A percentile compares a stretch with the other conserved stretches of the same genome.
These are phyloP conservation scores for Hyla sarda DNA, from an alignment of 2,113 vertebrate species.

Conservation along the genomic window DNA sequence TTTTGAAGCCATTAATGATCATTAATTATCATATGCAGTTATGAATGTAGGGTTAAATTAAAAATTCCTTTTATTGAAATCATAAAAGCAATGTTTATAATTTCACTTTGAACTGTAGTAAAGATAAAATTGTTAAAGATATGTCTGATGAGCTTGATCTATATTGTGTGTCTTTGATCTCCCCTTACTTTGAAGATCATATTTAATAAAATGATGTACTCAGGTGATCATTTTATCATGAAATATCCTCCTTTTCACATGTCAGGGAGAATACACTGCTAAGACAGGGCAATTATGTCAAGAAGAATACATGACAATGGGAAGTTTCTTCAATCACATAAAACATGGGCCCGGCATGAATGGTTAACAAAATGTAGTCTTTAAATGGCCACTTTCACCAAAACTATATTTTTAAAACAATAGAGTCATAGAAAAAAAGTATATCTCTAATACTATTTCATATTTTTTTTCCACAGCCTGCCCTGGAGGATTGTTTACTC, in stretches of 20 bases:
- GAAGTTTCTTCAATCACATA: neutral
- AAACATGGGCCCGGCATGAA: neutral
- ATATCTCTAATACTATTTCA: no score
- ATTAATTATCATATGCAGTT: slow-evolving; percentile 55
- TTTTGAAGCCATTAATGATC: slow-evolving; percentile 53
- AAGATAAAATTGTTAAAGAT: slow-evolving; percentile 65
- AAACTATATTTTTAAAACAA: no score
- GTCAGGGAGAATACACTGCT: slow-evolving; percentile 25
- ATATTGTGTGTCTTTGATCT: slow-evolving; percentile 66
- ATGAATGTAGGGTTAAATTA: slow-evolving; percentile 61
- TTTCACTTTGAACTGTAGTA: slow-evolving; percentile 67
- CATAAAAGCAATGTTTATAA: slow-evolving; percentile 64
- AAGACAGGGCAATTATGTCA: slow-evolving; percentile 1
- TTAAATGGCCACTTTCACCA: no score
- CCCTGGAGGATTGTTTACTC: no score
- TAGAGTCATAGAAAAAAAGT: no score
- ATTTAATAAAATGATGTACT: slow-evolving; percentile 64
- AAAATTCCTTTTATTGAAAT: slow-evolving; percentile 66
- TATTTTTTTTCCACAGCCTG: no score
- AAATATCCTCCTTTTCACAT: slow-evolving; percentile 59
- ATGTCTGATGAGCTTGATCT: slow-evolving; percentile 65
- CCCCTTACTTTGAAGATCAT: slow-evolving; percentile 69
- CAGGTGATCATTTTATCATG: slow-evolving; percentile 65
- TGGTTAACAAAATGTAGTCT: neutral
- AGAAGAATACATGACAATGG: slow-evolving; percentile 16